Percentiles rank a stretch among this genome's conserved stretches.
Conservation (phyloP, 2,797 vertebrate genomes). For the Sebastes oblongus region DNA sequence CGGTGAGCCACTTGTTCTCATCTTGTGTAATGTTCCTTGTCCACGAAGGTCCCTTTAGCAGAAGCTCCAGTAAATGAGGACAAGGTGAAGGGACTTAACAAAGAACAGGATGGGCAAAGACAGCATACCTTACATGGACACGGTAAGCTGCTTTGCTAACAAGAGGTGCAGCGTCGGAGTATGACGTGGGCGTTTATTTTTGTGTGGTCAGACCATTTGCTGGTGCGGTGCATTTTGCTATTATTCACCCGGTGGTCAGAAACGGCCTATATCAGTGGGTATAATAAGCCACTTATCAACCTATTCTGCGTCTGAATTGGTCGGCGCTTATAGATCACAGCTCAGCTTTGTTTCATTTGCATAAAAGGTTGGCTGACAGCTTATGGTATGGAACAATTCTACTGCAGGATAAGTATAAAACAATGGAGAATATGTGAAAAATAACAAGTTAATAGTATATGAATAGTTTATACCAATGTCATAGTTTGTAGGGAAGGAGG, state of each 20-base stretch:
- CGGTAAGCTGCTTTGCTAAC: conserved; percentile 5
- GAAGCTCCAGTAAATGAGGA: conserved; percentile 6
- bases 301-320: conserved; percentile 23
- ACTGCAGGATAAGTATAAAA: neutral
- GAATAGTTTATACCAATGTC: too few species aligned
- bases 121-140: conserved; percentile 31
- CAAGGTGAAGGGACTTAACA: conserved; percentile 28
- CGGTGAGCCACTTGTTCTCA: neutral
- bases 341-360: neutral
- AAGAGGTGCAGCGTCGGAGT: conserved; percentile 44
- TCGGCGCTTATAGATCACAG: neutral
- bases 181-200: conserved; percentile 47
- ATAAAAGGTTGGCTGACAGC: neutral
- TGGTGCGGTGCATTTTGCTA: conserved; percentile 36
- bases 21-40: conserved; percentile 9
- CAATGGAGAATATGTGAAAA: neutral
- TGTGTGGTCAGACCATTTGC: conserved; percentile 45
- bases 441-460: neutral
- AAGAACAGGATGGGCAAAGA: conserved; percentile 18
- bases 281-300: conserved; percentile 45
- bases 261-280: conserved; percentile 13
- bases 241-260: conserved; percentile 37
- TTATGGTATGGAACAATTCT: neutral
- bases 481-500: too few species aligned
- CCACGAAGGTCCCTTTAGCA: neutral